These are phyloP conservation scores for Battus philenor DNA, from an alignment of 1,140 invertebrate species.

Conservation along the genomic window DNA sequence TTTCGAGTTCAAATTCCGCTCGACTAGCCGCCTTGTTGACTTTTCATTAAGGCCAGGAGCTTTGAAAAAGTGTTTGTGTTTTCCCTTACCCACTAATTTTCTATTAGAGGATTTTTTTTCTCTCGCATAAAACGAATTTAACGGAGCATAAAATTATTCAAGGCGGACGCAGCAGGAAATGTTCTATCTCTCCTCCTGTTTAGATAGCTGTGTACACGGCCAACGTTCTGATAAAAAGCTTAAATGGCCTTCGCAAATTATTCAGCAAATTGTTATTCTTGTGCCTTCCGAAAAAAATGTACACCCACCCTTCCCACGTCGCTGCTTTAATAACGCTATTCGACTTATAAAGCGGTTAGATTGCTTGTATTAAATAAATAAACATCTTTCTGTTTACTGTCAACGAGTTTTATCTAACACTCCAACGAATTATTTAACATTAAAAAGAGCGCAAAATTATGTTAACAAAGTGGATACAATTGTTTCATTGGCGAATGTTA, in stretches of 20 bases:
- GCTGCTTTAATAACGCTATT: constrained; percentile 41
- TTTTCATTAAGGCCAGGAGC: constrained; percentile 34
- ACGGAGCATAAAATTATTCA: constrained; percentile 68
- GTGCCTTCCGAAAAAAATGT: constrained; percentile 36
- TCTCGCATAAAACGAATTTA: constrained; percentile 46
- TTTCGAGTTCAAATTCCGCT: constrained; percentile 14
- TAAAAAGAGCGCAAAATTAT: constrained; percentile 27
- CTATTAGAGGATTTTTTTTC: constrained; percentile 43
- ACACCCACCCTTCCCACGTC: constrained; percentile 36
- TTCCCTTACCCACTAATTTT: constrained; percentile 29
- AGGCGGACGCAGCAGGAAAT: constrained; percentile 48
- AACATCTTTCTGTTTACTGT: constrained; percentile 46
- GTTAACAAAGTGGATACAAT: constrained; percentile 24
- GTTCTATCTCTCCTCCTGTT: constrained; percentile 51
- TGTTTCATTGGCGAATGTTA: constrained; percentile 20
- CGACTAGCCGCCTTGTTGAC: constrained; percentile 27
- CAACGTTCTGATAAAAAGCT: constrained; percentile 64
- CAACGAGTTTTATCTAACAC: constrained; percentile 26
- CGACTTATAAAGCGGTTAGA: constrained; percentile 52
- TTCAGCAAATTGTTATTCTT: constrained; percentile 64
- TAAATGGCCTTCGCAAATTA: constrained; percentile 64
- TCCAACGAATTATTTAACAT: constrained; percentile 24
- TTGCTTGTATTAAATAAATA: constrained; percentile 59
- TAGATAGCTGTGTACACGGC: constrained; percentile 65
- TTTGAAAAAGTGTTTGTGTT: constrained; percentile 34